Evolutionary conservation across 2,888 invertebrate species (phyloP).

Genomic region (Chironomus tentans): DNA sequence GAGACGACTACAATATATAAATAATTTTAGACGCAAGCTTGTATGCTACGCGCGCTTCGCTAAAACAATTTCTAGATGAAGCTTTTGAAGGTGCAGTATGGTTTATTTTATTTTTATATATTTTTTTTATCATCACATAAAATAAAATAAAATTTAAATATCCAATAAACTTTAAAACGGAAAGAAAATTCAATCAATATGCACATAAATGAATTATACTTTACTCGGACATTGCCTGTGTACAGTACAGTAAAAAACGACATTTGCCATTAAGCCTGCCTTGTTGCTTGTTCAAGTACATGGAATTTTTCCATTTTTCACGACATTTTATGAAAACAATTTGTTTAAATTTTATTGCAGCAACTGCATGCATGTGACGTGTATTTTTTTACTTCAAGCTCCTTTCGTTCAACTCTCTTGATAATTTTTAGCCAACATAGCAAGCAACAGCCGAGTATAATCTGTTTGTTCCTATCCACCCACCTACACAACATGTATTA

Average conservation of each 20-base stretch:
- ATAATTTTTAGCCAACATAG: not conserved
- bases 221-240: not conserved
- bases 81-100: too few species aligned
- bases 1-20: too few species aligned
- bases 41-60: too few species aligned
- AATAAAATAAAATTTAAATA: slow-evolving; percentile 3
- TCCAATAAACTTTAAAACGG: slow-evolving; percentile 3
- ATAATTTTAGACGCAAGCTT: not conserved
- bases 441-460: not conserved
- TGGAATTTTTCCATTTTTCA: slow-evolving; percentile 23
- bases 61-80: not conserved
- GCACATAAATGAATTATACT: slow-evolving; percentile 16
- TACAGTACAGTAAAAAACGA: not conserved
- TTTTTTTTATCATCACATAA: not conserved
- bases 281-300: slow-evolving; percentile 4
- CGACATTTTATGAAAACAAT: slow-evolving; percentile 20
- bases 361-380: not conserved
- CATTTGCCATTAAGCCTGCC: not conserved
- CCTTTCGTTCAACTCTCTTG: not conserved
- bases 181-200: slow-evolving; percentile 24
- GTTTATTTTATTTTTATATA: too few species aligned
- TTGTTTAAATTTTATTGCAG: slow-evolving; percentile 19
- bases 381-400: not conserved
- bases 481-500: not conserved
- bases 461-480: not conserved